Percentiles rank a stretch among this genome's conserved stretches.
phyloP scores from a whole-genome alignment of 2,113 vertebrate genomes.

The Poeciliopsis prolifica region DNA sequence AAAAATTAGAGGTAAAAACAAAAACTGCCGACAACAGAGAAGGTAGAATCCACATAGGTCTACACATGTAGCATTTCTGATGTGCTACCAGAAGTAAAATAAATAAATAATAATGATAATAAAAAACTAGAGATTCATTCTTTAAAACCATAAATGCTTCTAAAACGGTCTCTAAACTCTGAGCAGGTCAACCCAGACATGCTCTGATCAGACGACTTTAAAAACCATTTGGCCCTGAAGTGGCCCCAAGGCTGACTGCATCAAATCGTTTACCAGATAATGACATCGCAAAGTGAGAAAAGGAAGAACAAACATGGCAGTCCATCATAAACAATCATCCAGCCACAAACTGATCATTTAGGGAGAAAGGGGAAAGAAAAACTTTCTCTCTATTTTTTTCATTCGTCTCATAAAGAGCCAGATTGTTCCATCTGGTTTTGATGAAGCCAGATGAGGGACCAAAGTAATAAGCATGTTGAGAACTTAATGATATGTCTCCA shows the following conservation, averaged over 20 bases:
- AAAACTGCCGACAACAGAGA: background rate
- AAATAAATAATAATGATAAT: no score
- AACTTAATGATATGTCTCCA: no score
- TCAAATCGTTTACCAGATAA: no score
- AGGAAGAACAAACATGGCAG: background rate
- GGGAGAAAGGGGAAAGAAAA: slow-evolving; percentile 14
- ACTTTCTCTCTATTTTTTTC: slow-evolving; percentile 25
- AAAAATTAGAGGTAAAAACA: background rate
- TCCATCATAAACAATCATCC: slow-evolving; percentile 7
- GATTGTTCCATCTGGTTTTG: slow-evolving; percentile 68
- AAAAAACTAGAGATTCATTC: no score
- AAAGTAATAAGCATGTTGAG: slow-evolving; percentile 74
- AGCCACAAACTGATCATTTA: slow-evolving; percentile 32
- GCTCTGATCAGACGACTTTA: background rate
- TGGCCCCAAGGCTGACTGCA: background rate
- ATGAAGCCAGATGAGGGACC: slow-evolving; percentile 59
- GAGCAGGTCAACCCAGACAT: background rate
- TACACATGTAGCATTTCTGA: background rate
- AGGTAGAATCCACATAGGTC: background rate
- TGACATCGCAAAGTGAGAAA: no score
- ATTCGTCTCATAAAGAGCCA: slow-evolving; percentile 30
- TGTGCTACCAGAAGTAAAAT: background rate
- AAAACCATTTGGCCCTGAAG: background rate
- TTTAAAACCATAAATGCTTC: background rate
- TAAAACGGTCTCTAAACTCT: background rate